phyloP scores from a whole-genome alignment of 1,140 invertebrate species.

The Drosophila hydei region DNA sequence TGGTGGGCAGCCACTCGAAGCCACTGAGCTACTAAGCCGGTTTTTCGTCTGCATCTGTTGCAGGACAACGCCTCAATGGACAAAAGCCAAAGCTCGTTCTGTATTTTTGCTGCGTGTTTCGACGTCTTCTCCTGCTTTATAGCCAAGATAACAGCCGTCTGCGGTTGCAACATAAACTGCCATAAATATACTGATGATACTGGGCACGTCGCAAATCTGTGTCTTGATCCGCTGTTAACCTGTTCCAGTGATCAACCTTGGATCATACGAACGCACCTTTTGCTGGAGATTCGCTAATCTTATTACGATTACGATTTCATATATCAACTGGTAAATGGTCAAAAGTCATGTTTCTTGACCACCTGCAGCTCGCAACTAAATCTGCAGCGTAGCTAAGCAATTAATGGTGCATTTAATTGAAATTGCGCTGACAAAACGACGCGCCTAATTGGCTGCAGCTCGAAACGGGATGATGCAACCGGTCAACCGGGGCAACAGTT shows the following conservation, averaged over 20 bases:
- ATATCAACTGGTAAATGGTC: slow-evolving; percentile 13
- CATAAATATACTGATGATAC: slow-evolving; percentile 68
- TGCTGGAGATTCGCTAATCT: slow-evolving; percentile 15
- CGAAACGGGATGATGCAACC: slow-evolving; percentile 60
- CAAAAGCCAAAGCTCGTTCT: slow-evolving; percentile 9
- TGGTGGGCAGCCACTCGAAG: slow-evolving; percentile 10
- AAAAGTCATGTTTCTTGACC: slow-evolving; percentile 31
- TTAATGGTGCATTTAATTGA: slow-evolving; percentile 63
- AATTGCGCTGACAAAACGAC: slow-evolving; percentile 46
- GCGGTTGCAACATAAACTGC: slow-evolving; percentile 58
- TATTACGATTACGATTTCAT: slow-evolving; percentile 36
- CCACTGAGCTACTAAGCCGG: slow-evolving; percentile 59
- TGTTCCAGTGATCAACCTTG: slow-evolving; percentile 36
- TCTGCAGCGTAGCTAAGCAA: slow-evolving; percentile 45
- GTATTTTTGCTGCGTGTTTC: slow-evolving; percentile 10
- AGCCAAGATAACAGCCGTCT: slow-evolving; percentile 27
- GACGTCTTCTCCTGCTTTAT: slow-evolving; percentile 31
- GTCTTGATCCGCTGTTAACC: slow-evolving; percentile 48
- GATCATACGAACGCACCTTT: slow-evolving; percentile 14
- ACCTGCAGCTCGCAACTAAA: slow-evolving; percentile 47
- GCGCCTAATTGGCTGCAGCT: slow-evolving; percentile 52
- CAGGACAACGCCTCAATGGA: slow-evolving; percentile 53
- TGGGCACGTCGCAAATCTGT: slow-evolving; percentile 2
- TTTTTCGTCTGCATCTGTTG: slow-evolving; percentile 34
- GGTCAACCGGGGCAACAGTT: not conserved